Conservation (phyloP, 2,888 invertebrate genomes). For the Mystacides longicornis region DNA sequence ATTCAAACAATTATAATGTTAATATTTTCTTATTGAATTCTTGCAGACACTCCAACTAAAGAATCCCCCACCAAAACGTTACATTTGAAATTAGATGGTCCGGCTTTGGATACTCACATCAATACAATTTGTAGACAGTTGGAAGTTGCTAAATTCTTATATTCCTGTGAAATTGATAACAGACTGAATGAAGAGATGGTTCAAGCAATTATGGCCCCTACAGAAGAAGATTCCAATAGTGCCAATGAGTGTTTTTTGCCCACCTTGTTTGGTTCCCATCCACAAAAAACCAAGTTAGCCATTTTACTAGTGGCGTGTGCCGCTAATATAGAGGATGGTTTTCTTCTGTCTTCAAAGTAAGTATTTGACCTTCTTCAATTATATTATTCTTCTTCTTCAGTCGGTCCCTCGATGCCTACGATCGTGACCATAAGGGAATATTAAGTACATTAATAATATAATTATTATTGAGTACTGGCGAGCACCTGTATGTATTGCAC, state of each 20-base stretch:
- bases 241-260: constrained; percentile 43
- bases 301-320: constrained; percentile 62
- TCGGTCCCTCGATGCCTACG: no score
- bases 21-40: not conserved
- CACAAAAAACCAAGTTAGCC: constrained; percentile 62
- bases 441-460: no score
- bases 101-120: constrained; percentile 69
- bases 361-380: no score
- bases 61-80: constrained; percentile 44
- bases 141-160: constrained; percentile 68
- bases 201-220: constrained; percentile 35
- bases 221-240: constrained; percentile 24
- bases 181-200: constrained; percentile 39
- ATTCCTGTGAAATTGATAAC: constrained; percentile 53
- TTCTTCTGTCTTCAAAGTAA: constrained; percentile 62
- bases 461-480: no score
- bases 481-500: no score
- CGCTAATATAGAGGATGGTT: constrained; percentile 61
- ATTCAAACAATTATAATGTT: no score
- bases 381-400: no score
- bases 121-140: constrained; percentile 74
- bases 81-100: constrained; percentile 62
- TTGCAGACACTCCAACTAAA: constrained; percentile 25
- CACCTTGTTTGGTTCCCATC: constrained; percentile 63
- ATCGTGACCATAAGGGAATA: no score